Base-by-base conservation (phyloP, 2,888 invertebrate genomes). In the Electrophaes corylata region DNA sequence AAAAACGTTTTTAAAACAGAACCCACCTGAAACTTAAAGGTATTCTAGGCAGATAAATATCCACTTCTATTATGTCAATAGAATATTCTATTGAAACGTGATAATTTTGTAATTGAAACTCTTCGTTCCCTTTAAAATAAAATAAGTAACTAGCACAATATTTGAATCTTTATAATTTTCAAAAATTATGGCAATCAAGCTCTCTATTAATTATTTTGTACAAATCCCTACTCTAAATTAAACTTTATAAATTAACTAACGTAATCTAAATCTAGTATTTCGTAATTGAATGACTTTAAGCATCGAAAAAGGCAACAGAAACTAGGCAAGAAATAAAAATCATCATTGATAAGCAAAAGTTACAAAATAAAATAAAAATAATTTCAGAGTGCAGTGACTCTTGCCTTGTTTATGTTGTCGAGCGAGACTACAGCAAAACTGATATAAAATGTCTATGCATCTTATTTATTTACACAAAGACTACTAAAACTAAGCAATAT, bases 111-210 rank as follows among this genome's bases (percentile, higher is more conserved):
- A 4, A 3, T 10, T 8, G 10, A 29, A 29, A 29, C 26, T 26
- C 4, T 26, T 29, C 1, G 10, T 29, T 29, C 26, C 1, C 5
- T 6, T 6, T 29, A 10, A 1, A 10, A 4, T 41, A 2, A 19
- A 40, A 40, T 19, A 11, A 6, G 19, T 1, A 19, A 19, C 18
- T 19, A 10, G 16, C 19, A 40, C 19, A n/a, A n/a, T 23, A 20
- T n/a, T 5, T 40, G n/a, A 20, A n/a, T 20, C 19, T n/a, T 18
- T 12, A n/a, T 47, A 14, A 47, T 23, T 35, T 40, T 51, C 48
- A 70, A 74, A 71, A 69, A 75, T 78, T 85, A 87, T 86, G 86
- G 86, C 86, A 86, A 78, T 72, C 63, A 79, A 81, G 79, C 79
- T 68, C 67, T 73, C 72, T 60, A 50, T 23, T 8, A 29, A 14